Evolutionary conservation across 2,113 vertebrate genomes (phyloP).

Genomic region (Sylvia atricapilla): DNA sequence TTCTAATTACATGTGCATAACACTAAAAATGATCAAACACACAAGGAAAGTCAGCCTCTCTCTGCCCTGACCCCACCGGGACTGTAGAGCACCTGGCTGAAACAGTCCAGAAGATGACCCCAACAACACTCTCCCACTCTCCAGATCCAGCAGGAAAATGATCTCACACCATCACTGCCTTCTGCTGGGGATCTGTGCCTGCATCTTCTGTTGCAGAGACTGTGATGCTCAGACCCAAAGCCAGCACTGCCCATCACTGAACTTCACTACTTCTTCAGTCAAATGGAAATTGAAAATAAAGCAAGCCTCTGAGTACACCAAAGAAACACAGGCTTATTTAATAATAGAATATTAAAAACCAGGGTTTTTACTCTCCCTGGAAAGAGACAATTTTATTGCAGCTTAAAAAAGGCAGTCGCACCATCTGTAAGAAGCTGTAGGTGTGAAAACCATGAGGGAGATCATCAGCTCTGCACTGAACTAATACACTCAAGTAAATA

Average conservation of each 20-base stretch:
- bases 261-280: not conserved
- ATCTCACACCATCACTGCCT: not conserved
- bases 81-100: rapidly evolving
- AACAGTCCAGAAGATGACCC: not conserved
- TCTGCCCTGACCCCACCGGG: not conserved
- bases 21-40: not conserved
- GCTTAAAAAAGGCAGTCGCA: not conserved
- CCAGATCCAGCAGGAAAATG: not conserved
- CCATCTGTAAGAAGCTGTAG: not conserved
- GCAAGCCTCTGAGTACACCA: not conserved
- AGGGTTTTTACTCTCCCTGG: not conserved
- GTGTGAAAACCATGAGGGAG: not conserved
- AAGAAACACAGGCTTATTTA: not conserved
- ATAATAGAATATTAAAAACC: not conserved
- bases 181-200: not conserved
- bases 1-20: rapidly evolving
- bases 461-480: not conserved
- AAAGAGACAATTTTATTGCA: not conserved
- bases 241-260: not conserved
- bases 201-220: not conserved
- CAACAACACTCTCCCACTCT: not conserved
- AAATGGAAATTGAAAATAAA: not conserved
- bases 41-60: not conserved
- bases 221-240: not conserved
- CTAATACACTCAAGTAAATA: not conserved